phyloP scores from a whole-genome alignment of 2,797 vertebrate genomes.

The Mormyrops boulengeri region DNA sequence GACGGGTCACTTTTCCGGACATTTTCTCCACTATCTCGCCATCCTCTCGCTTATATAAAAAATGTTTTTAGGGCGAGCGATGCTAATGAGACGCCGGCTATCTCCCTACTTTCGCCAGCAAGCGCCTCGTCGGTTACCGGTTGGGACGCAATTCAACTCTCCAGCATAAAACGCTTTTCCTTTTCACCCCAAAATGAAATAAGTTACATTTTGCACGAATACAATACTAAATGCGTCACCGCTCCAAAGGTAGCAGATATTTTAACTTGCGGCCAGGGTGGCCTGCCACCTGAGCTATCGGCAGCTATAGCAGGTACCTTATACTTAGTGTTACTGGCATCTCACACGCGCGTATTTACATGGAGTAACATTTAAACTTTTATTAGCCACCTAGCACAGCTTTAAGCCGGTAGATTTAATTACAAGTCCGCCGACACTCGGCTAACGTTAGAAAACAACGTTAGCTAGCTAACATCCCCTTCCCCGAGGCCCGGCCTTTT shows the following conservation, averaged over 20 bases:
- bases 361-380: background rate
- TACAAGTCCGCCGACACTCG: background rate
- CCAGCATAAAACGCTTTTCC: background rate
- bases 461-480: background rate
- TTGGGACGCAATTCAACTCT: background rate
- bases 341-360: background rate
- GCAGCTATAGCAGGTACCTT: background rate
- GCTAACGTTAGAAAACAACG: background rate
- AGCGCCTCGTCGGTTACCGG: background rate
- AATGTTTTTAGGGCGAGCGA: background rate
- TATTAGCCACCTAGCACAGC: background rate
- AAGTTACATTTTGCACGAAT: background rate
- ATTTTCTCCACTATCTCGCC: background rate
- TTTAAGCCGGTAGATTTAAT: background rate
- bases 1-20: background rate
- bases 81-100: background rate
- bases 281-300: background rate
- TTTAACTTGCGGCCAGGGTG: background rate
- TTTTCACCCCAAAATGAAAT: background rate
- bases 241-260: background rate
- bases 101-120: background rate
- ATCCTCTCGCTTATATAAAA: background rate
- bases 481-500: slow-evolving; percentile 18
- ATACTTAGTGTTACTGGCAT: background rate
- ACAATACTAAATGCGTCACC: background rate